Conservation (phyloP, 2,113 vertebrate species). For the Pleuronectes platessa region DNA sequence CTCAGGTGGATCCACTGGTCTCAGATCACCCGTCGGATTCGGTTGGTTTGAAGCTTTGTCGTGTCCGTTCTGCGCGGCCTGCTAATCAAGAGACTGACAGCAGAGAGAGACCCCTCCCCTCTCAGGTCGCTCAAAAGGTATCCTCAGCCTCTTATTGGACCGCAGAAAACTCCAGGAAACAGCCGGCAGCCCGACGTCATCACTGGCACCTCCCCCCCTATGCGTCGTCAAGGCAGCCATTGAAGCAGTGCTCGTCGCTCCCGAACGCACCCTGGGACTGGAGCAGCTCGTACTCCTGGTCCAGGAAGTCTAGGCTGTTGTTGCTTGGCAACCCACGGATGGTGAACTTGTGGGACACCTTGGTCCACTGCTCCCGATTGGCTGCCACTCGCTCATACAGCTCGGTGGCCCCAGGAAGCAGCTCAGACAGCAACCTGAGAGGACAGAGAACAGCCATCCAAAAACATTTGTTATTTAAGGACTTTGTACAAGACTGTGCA, state of each 20-base stretch:
- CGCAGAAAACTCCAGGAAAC: constrained; percentile 46
- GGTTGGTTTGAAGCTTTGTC: constrained; percentile 55
- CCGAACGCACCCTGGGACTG: constrained; percentile 84
- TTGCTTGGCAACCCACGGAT: constrained; percentile 95
- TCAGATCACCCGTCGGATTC: constrained; percentile 55
- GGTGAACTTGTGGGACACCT: constrained; percentile 97
- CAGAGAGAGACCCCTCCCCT: constrained; percentile 61
- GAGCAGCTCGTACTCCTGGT: constrained; percentile 94
- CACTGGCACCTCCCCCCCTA: constrained; percentile 73
- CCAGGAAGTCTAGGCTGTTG: constrained; percentile 97
- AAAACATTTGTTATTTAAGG: neutral
- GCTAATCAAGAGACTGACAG: constrained; percentile 68
- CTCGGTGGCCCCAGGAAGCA: constrained; percentile 89
- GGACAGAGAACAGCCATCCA: constrained; percentile 2
- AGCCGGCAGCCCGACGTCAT: constrained; percentile 21
- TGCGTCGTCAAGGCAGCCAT: constrained; percentile 88
- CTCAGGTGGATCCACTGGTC: constrained; percentile 52
- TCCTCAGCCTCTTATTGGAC: constrained; percentile 65
- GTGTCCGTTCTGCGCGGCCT: constrained; percentile 49
- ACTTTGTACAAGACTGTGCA: neutral
- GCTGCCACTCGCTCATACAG: constrained; percentile 93
- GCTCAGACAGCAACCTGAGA: constrained; percentile 91
- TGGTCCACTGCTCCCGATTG: constrained; percentile 96
- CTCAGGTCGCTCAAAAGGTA: constrained; percentile 62
- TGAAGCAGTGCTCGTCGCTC: constrained; percentile 84